A percentile compares a stretch with the other conserved stretches of the same genome.
phyloP scores from a whole-genome alignment of 2,797 vertebrate genomes.

The Myotis daubentonii region DNA sequence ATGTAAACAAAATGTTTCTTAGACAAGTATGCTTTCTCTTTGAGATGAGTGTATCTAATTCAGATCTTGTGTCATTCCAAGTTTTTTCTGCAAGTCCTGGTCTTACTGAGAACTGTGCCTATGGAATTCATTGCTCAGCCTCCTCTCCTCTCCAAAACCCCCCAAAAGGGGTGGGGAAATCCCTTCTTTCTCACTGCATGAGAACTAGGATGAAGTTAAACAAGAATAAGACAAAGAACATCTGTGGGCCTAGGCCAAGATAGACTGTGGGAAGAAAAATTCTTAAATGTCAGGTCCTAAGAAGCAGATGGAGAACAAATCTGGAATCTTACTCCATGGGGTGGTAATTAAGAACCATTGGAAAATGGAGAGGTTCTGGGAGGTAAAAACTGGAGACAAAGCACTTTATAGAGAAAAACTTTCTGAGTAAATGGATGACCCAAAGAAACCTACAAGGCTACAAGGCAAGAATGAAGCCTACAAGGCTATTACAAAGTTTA shows the following conservation, averaged over 20 bases:
- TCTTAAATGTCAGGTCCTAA: constrained; percentile 23
- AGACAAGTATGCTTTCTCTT: not conserved
- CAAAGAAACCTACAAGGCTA: not conserved
- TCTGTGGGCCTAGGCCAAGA: not conserved
- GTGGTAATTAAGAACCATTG: not conserved
- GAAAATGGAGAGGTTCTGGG: not conserved
- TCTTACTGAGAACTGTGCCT: not conserved
- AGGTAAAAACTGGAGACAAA: not conserved
- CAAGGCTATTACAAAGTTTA: not conserved
- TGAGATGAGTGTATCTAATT: not conserved
- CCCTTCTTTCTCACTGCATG: not conserved
- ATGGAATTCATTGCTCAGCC: not conserved
- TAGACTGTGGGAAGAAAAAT: not conserved
- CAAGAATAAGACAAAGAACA: not conserved
- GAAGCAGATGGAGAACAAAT: not conserved
- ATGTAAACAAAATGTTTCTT: constrained; percentile 10
- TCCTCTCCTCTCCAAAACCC: not conserved
- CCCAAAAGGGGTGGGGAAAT: not conserved
- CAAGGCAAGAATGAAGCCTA: not conserved
- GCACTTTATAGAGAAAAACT: not conserved
- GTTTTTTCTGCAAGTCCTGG: not conserved
- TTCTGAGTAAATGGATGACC: not conserved
- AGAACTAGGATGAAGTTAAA: not conserved
- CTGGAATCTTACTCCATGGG: not conserved
- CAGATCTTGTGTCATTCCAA: not conserved